These are phyloP conservation scores for Sarcoramphus papa DNA, from an alignment of 2,797 vertebrate species.

Conservation along the genomic window DNA sequence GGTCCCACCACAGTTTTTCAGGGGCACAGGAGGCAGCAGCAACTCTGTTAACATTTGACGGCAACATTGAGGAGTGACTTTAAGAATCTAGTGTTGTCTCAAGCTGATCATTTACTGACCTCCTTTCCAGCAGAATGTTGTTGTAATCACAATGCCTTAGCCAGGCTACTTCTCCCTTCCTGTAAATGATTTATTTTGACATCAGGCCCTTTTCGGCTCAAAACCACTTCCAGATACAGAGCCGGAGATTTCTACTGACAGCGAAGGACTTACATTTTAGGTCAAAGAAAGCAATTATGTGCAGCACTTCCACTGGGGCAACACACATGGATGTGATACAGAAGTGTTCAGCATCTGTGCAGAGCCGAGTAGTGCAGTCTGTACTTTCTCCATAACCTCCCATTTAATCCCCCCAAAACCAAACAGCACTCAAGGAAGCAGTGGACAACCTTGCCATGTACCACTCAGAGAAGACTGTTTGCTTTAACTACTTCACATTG, in stretches of 20 bases:
- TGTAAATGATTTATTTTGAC: slow-evolving; percentile 48
- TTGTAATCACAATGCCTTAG: slow-evolving; percentile 9
- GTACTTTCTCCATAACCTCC: neutral
- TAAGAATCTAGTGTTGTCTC: neutral
- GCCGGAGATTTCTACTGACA: slow-evolving; percentile 9
- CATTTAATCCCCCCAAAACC: neutral
- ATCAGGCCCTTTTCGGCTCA: slow-evolving; percentile 42
- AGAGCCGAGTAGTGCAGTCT: neutral
- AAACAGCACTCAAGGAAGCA: neutral
- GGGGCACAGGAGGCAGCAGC: neutral
- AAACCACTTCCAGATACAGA: slow-evolving; percentile 20
- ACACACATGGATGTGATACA: neutral
- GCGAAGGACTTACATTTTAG: neutral
- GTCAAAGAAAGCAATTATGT: neutral
- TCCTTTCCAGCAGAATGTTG: slow-evolving; percentile 46
- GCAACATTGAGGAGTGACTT: neutral
- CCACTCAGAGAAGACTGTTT: neutral
- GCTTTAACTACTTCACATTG: neutral
- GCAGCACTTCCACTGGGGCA: neutral
- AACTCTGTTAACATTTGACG: neutral
- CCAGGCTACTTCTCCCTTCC: neutral
- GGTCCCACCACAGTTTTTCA: neutral
- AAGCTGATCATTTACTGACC: neutral
- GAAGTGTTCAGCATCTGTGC: neutral
- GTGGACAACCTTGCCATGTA: accelerated